A percentile compares a stretch with the other conserved stretches of the same genome.
Conservation (phyloP, 2,797 vertebrate species). For the Rhinogobio ventralis region DNA sequence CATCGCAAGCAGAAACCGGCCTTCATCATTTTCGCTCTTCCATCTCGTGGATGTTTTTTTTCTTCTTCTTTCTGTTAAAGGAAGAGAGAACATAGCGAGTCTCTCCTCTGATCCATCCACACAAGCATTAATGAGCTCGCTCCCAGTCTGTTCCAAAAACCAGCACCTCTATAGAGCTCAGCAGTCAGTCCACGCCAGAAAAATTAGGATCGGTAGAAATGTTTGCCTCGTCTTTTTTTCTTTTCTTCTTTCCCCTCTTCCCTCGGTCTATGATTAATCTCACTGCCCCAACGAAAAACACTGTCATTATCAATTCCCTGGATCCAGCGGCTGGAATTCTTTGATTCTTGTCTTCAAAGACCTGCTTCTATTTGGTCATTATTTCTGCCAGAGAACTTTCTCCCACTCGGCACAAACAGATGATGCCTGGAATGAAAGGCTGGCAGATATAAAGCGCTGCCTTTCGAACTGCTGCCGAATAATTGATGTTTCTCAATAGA, state of each 20-base stretch:
- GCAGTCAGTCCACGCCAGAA: slow-evolving; percentile 76
- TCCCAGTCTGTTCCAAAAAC: slow-evolving; percentile 78
- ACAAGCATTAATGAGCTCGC: slow-evolving; percentile 81
- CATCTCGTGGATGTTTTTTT: slow-evolving; percentile 68
- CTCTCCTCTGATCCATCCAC: slow-evolving; percentile 76
- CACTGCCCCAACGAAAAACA: slow-evolving; percentile 73
- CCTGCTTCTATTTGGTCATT: slow-evolving; percentile 65
- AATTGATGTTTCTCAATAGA: slow-evolving; percentile 56
- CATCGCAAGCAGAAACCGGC: not conserved
- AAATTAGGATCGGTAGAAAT: slow-evolving; percentile 73
- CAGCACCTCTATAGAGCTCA: slow-evolving; percentile 74
- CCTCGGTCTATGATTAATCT: slow-evolving; percentile 71
- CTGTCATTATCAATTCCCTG: slow-evolving; percentile 75
- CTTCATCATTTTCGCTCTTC: slow-evolving; percentile 22
- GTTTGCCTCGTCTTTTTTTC: slow-evolving; percentile 60
- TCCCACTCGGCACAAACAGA: slow-evolving; percentile 66
- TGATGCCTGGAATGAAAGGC: slow-evolving; percentile 62
- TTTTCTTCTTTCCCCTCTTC: slow-evolving; percentile 40
- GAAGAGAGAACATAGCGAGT: slow-evolving; percentile 71
- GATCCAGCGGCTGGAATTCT: slow-evolving; percentile 71
- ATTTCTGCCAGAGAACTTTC: slow-evolving; percentile 71
- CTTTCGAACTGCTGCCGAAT: slow-evolving; percentile 44
- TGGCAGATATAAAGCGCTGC: slow-evolving; percentile 55
- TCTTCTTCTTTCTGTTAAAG: slow-evolving; percentile 49
- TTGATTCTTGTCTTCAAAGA: slow-evolving; percentile 73